A percentile compares a stretch with the other conserved stretches of the same genome.
Conservation (phyloP, 2,797 vertebrate species). For the Hydrocynus forskahlii region DNA sequence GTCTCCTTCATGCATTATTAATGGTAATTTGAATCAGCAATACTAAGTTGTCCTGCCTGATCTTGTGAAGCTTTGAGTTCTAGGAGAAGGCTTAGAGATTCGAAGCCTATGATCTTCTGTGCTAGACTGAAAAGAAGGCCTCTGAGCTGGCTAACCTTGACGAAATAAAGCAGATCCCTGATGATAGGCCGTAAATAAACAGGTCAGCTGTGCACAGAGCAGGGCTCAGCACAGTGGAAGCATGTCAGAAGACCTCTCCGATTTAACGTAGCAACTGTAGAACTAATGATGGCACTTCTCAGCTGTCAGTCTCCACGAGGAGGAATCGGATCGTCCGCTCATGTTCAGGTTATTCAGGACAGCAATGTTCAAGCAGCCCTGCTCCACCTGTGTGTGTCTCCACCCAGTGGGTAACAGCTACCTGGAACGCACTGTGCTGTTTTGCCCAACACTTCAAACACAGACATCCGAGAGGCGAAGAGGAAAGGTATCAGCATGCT, state of each 20-base stretch:
- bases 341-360: background rate
- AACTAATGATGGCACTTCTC: background rate
- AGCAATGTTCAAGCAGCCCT: background rate
- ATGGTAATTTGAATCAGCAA: background rate
- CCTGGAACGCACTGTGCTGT: constrained; percentile 2
- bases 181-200: constrained; percentile 65
- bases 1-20: background rate
- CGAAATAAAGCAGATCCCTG: constrained; percentile 63
- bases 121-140: constrained; percentile 61
- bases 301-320: constrained; percentile 47
- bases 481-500: constrained; percentile 73
- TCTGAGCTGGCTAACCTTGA: constrained; percentile 64
- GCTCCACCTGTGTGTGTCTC: background rate
- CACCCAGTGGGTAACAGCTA: constrained; percentile 27
- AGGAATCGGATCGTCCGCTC: constrained; percentile 39
- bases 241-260: constrained; percentile 7
- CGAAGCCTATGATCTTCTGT: constrained; percentile 59
- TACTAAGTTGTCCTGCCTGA: background rate
- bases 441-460: constrained; percentile 72
- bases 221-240: constrained; percentile 12
- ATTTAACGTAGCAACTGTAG: constrained; percentile 12
- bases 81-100: constrained; percentile 49
- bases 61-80: background rate
- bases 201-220: constrained; percentile 55
- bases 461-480: constrained; percentile 72